phyloP scores from a whole-genome alignment of 2,113 vertebrate species.

The Salvelinus sp. region DNA sequence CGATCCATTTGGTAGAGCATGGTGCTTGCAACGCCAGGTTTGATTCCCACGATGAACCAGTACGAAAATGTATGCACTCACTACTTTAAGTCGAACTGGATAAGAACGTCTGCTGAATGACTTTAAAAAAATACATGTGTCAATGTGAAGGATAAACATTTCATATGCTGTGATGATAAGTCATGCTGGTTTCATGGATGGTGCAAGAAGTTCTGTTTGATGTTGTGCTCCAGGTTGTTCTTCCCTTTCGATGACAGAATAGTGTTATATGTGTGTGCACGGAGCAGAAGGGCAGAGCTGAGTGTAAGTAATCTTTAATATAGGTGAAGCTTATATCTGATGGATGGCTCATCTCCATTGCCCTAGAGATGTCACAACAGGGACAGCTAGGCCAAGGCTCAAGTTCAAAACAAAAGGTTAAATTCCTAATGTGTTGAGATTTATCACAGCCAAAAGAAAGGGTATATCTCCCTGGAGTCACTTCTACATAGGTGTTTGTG shows the following conservation, averaged over 20 bases:
- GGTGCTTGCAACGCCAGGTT: too few relatives aligned
- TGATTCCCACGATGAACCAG: too few relatives aligned
- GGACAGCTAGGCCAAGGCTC: constrained; percentile 19
- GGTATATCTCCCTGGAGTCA: constrained; percentile 22
- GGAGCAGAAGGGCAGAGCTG: background rate
- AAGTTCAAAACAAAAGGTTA: constrained; percentile 46
- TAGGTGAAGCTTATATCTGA: constrained; percentile 21
- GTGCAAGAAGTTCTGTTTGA: background rate
- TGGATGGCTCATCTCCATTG: constrained; percentile 36
- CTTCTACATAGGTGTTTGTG: constrained; percentile 33
- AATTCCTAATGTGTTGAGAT: constrained; percentile 41
- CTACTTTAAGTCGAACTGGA: too few relatives aligned
- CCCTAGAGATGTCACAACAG: constrained; percentile 33
- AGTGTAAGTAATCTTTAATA: constrained; percentile 18
- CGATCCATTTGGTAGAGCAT: too few relatives aligned
- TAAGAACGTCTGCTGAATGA: too few relatives aligned
- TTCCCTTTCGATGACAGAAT: too few relatives aligned
- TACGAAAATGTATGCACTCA: too few relatives aligned
- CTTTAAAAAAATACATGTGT: too few relatives aligned
- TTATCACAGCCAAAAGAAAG: constrained; percentile 35
- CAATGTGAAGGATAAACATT: too few relatives aligned
- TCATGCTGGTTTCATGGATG: too few relatives aligned
- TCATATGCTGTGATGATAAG: too few relatives aligned
- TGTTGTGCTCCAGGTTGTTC: background rate
- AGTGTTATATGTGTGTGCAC: background rate